Base-by-base conservation (phyloP, 2,888 invertebrate genomes). In the Athalia cordata region DNA sequence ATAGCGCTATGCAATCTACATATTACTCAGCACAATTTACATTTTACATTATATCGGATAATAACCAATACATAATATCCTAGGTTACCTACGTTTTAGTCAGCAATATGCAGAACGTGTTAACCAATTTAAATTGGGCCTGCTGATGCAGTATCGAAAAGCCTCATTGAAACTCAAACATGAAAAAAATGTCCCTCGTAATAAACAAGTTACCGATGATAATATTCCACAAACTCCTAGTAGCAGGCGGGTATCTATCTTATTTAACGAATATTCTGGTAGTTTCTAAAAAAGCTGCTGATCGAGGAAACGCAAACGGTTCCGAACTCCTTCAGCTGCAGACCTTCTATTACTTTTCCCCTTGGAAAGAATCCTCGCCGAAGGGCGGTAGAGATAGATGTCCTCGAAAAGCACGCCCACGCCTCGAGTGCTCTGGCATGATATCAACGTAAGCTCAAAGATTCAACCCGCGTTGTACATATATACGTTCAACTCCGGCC, bases 371-470 rank as follows among this genome's bases (percentile, higher is more conserved):
- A 75, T 75, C 62, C 75, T 49, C 75, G 75, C 62, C 75, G 50
- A 57, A 49, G 62, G 75, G 75, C 52, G 29, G 29, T 15, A n/a
- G 50, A 75, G 75, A 75, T 62, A 62, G 47, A 75, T 50, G 62
- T 64, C 59, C 15, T 61, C 43, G 29, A 7, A 5, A 57, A 55
- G 8, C 75, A 59, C 75, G 75, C 75, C 75, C 64, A 62, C 64
- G 75, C 75, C 64, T 64, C 62, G 75, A 75, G 75, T 75, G 64
- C 50, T 75, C 55, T 52, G 29, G 29, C 62, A 75, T 75, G 11
- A 75, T 62, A 62, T 75, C 75, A 49, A 75, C 49, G 29, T 50
- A 29, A 47, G 72, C 75, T 59, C 29, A 11, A 7, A 13, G 75
- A 15, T 75, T 50, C 50, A 43, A 75, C 50, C n/a, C 75, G 13